These are phyloP conservation scores for Penelope pileata DNA, from an alignment of 2,113 vertebrate genomes.

Conservation along the genomic window DNA sequence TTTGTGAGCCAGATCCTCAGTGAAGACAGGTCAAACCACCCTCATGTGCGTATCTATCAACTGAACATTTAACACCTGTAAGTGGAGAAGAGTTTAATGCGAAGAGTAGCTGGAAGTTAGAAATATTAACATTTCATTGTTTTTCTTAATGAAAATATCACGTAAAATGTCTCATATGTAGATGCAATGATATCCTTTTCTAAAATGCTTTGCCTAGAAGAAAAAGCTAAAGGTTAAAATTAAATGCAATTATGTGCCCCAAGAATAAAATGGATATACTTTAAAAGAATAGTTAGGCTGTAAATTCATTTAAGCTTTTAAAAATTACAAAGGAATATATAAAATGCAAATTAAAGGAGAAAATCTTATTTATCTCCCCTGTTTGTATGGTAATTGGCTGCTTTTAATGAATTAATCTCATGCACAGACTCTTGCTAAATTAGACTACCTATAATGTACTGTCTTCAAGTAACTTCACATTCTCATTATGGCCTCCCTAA, in stretches of 20 bases:
- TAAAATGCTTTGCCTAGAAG: constrained; percentile 28
- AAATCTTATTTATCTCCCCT: constrained; percentile 77
- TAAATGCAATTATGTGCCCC: constrained; percentile 53
- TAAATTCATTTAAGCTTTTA: constrained; percentile 75
- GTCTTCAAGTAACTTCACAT: constrained; percentile 82
- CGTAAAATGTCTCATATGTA: constrained; percentile 6
- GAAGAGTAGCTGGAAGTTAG: not conserved
- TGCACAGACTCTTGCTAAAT: constrained; percentile 76
- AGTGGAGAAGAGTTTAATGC: not conserved
- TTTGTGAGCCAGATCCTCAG: not conserved
- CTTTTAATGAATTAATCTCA: constrained; percentile 83
- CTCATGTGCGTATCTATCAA: not conserved
- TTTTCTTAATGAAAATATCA: constrained; percentile 46
- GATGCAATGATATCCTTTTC: not conserved
- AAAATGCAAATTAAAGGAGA: constrained; percentile 77
- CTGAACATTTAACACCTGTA: not conserved
- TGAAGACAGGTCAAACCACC: not conserved
- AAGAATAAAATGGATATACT: constrained; percentile 70
- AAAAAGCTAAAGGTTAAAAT: constrained; percentile 38
- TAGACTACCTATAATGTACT: constrained; percentile 77
- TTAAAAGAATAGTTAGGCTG: constrained; percentile 60
- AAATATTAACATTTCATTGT: constrained; percentile 28
- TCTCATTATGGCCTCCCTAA: constrained; percentile 79
- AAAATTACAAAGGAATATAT: constrained; percentile 75
- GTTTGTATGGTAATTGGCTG: constrained; percentile 79